Evolutionary conservation across 53 echinoderm and acorn worm genomes (phyloP).

Genomic region (Crossaster papposus): DNA sequence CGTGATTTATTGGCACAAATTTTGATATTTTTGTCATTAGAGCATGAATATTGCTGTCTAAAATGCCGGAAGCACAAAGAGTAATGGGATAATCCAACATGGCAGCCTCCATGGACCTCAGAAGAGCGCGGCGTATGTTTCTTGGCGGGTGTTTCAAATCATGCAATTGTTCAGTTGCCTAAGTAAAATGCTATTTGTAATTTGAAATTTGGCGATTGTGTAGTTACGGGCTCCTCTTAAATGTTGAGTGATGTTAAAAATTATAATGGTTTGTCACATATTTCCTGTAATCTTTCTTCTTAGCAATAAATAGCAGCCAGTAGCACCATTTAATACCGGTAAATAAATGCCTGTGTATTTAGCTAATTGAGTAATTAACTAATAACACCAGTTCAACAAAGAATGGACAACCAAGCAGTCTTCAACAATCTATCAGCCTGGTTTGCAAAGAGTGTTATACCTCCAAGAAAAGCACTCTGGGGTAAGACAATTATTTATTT

Average conservation of each 20-base stretch:
- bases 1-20: neutral
- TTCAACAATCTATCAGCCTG: slow-evolving; percentile 74
- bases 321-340: too few relatives aligned
- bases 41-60: slow-evolving; percentile 18
- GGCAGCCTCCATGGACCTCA: slow-evolving; percentile 32
- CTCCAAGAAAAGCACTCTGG: slow-evolving; percentile 59
- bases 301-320: too few relatives aligned
- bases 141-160: slow-evolving; percentile 32
- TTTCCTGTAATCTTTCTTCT: too few relatives aligned
- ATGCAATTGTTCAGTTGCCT: neutral
- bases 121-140: too few relatives aligned
- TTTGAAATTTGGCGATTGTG: too few relatives aligned
- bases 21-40: neutral
- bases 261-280: too few relatives aligned
- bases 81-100: slow-evolving; percentile 42
- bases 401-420: slow-evolving; percentile 12
- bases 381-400: neutral
- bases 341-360: too few relatives aligned
- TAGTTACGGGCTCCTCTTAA: too few relatives aligned
- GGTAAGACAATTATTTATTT: slow-evolving; percentile 62
- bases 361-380: too few relatives aligned
- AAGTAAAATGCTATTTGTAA: neutral
- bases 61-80: slow-evolving; percentile 31
- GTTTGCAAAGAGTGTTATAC: slow-evolving; percentile 75
- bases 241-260: too few relatives aligned